Evolutionary conservation across 2,113 vertebrate species (phyloP).

Genomic region (Colius striatus): DNA sequence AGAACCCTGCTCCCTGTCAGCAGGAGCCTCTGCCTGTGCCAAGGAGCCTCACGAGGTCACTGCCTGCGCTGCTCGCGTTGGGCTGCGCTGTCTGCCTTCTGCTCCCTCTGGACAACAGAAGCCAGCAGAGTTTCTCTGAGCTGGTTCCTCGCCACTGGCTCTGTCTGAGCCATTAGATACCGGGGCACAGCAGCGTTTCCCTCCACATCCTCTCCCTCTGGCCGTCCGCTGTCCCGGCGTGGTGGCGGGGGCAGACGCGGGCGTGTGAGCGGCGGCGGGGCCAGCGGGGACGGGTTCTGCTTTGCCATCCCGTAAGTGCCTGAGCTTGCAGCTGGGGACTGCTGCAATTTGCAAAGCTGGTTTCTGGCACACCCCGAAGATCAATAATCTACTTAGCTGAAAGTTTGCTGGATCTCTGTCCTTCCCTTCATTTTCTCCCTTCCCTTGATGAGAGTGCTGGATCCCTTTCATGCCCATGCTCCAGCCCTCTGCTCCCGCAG

Average conservation of each 20-base stretch:
- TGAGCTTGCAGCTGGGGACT: not conserved
- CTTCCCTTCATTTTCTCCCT: not conserved
- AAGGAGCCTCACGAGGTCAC: not conserved
- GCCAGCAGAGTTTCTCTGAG: not conserved
- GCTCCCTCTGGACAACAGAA: not conserved
- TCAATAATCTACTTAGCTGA: slow-evolving; percentile 67
- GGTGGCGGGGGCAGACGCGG: not conserved
- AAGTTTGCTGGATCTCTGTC: slow-evolving; percentile 35
- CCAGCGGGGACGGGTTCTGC: not conserved
- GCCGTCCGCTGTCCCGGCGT: not conserved
- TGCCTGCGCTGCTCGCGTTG: not conserved
- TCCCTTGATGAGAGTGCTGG: slow-evolving; percentile 1
- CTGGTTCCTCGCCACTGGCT: not conserved
- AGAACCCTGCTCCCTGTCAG: not conserved
- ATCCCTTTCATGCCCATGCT: not conserved
- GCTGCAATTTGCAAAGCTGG: slow-evolving; percentile 44
- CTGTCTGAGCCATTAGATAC: not conserved
- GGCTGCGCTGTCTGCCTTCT: not conserved
- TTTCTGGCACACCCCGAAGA: slow-evolving; percentile 62
- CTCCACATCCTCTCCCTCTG: not conserved
- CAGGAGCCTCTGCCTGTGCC: not conserved
- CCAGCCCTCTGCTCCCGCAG: not conserved
- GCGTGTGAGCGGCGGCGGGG: not conserved
- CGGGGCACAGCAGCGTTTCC: not conserved
- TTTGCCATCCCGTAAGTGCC: slow-evolving; percentile 1